Percentiles rank a stretch among this genome's conserved stretches.
These are phyloP conservation scores for Amphipoea oculea DNA, from an alignment of 2,888 invertebrate species.

Conservation along the genomic window DNA sequence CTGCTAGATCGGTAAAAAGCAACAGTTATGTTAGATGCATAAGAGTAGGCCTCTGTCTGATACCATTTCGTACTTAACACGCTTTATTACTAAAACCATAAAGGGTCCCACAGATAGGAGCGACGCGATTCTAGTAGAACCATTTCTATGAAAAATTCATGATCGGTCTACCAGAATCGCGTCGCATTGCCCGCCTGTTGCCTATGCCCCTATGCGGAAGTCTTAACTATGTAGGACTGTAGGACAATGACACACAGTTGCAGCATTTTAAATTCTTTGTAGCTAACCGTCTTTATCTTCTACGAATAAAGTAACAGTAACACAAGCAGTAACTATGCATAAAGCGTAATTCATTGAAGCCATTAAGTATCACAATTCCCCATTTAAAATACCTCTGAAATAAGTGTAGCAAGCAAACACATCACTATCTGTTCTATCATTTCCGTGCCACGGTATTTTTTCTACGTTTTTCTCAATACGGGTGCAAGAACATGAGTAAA, in stretches of 20 bases:
- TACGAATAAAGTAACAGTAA: conserved; percentile 3
- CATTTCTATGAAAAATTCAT: background rate
- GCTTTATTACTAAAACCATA: conserved; percentile 5
- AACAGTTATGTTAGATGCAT: background rate
- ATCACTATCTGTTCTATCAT: background rate
- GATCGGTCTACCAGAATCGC: background rate
- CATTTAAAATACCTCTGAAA: conserved; percentile 3
- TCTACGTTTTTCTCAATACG: background rate
- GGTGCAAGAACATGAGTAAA: conserved; percentile 18
- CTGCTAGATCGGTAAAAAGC: background rate
- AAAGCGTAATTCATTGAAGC: background rate
- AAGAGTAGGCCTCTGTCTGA: background rate
- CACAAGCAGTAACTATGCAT: background rate
- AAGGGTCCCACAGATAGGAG: background rate
- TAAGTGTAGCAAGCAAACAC: background rate
- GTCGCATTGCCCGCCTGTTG: too few relatives aligned
- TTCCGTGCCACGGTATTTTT: background rate
- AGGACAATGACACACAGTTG: conserved; percentile 8
- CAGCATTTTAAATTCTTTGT: conserved; percentile 3
- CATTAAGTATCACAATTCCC: background rate
- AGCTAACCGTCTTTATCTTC: background rate
- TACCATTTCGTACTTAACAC: background rate
- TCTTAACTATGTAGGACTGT: background rate
- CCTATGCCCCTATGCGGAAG: too few relatives aligned
- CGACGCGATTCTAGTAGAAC: background rate